Evolutionary conservation across 2,797 vertebrate species (phyloP).

Genomic region (Danio kyathit): DNA sequence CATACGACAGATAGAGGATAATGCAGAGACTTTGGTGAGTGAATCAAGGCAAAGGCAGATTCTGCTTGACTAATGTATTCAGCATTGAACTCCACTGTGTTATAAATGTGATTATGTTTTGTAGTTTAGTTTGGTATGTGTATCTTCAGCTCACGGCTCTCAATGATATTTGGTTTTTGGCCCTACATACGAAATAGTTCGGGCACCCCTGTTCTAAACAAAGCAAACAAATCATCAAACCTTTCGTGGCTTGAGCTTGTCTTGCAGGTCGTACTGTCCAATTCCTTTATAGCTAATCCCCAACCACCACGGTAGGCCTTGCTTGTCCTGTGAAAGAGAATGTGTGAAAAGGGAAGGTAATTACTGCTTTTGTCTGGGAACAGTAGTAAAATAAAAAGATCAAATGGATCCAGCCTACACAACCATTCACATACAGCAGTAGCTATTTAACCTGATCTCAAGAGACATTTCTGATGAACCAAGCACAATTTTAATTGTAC

Average conservation of each 20-base stretch:
- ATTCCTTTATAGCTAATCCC: conserved; percentile 98
- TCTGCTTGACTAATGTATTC: too few species aligned
- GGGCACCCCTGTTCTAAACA: background rate
- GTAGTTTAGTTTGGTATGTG: too few species aligned
- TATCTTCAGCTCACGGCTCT: too few species aligned
- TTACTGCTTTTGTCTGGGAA: conserved; percentile 67
- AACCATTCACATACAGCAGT: conserved; percentile 21
- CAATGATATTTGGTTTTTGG: too few species aligned
- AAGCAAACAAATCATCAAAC: conserved; percentile 72
- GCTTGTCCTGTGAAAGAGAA: conserved; percentile 89
- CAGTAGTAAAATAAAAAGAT: conserved; percentile 65
- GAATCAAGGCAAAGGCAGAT: too few species aligned
- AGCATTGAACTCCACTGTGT: too few species aligned
- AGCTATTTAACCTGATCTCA: conserved; percentile 69
- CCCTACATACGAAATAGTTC: too few species aligned
- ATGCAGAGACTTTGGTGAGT: too few species aligned
- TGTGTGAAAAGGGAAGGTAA: conserved; percentile 54
- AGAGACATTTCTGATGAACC: conserved; percentile 64
- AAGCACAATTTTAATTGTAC: conserved; percentile 47
- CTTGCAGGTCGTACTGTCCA: conserved; percentile 95
- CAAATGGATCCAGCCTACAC: conserved; percentile 60
- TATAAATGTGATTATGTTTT: too few species aligned
- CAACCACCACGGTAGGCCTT: conserved; percentile 98
- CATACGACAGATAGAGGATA: too few species aligned
- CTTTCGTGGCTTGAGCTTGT: conserved; percentile 97